These are phyloP conservation scores for Maniola jurtina DNA, from an alignment of 1,140 invertebrate genomes.

Conservation along the genomic window DNA sequence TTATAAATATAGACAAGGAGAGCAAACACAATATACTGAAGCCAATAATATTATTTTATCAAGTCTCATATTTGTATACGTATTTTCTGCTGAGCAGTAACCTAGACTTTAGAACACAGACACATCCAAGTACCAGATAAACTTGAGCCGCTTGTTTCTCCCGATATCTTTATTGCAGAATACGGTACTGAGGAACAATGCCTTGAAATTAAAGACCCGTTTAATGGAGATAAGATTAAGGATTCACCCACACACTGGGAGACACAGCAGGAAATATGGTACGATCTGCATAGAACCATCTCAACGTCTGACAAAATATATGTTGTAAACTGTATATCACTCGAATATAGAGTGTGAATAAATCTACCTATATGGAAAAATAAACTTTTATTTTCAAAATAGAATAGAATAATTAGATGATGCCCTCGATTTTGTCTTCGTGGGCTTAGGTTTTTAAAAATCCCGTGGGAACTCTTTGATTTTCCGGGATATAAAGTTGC, in stretches of 20 bases:
- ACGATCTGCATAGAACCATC: too few relatives aligned
- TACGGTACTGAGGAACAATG: slow-evolving; percentile 22
- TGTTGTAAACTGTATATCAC: too few relatives aligned
- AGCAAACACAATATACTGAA: neutral
- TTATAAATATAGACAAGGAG: too few relatives aligned
- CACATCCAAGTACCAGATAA: slow-evolving; percentile 17
- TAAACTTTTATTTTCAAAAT: too few relatives aligned
- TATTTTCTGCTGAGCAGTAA: neutral
- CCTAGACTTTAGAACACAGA: slow-evolving; percentile 1
- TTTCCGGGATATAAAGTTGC: too few relatives aligned
- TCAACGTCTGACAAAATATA: too few relatives aligned
- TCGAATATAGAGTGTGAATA: too few relatives aligned
- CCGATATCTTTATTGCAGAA: slow-evolving; percentile 31
- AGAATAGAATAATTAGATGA: too few relatives aligned
- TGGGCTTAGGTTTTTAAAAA: too few relatives aligned
- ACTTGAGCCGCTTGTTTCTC: slow-evolving; percentile 25
- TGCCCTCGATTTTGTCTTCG: too few relatives aligned
- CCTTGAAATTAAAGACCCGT: slow-evolving; percentile 24
- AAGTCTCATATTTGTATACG: neutral
- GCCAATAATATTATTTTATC: neutral
- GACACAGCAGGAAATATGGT: neutral
- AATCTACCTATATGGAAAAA: too few relatives aligned
- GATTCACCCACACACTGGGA: neutral
- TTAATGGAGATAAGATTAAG: slow-evolving; percentile 25
- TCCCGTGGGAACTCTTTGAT: too few relatives aligned